Base-by-base conservation (phyloP, 2,797 vertebrate species). In the Acropternis orthonyx region DNA sequence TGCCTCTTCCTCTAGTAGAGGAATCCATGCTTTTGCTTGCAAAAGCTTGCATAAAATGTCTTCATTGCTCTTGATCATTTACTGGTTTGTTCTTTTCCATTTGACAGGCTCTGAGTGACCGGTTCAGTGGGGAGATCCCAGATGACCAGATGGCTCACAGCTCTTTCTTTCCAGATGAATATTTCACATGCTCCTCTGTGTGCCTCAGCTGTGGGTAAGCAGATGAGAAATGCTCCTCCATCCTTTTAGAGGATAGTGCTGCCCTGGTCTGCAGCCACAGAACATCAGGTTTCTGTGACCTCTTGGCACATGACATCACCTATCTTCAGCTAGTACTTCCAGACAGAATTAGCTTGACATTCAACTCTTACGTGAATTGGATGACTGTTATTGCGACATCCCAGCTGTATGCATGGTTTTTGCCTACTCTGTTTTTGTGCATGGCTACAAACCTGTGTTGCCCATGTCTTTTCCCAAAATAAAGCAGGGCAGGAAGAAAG, bases 121-220 rank as follows among this genome's bases (percentile, higher is more conserved):
- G 99, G 68, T 99, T 99, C 97, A 99, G 98, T 44, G 99, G 99
- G 44, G 99, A 99, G 77, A 99, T 99, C 92, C 98, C 98, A 0
- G 99, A 99, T 95, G 99, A 99, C 86, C 98, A 99, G 93, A 98
- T 99, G 98, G 97, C 98, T 37, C 98, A 99, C 96, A 99, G 99
- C 97, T 99, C 99, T 43, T 99, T 99, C 96, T 99, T 99, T 92
- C 99, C 99, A 49, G 99, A 99, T 77, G 99, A 99, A 94, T 99
- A 99, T 97, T 99, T 99, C 87, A 99, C 99, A 83, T 99, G 99
- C 97, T 99, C 99, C 62, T 98, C 98, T 93, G 95, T 99, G 94
- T 99, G 99, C 92, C 99, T 99, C 97, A 99, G 99, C 97, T 99
- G 99, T 95, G 99, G 99, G 99, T 99, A 97, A 78, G 99, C 98